Percentiles rank a stretch among this genome's conserved stretches.
These are phyloP conservation scores for Darwinula stevensoni DNA, from an alignment of 2,888 invertebrate species.

Conservation along the genomic window DNA sequence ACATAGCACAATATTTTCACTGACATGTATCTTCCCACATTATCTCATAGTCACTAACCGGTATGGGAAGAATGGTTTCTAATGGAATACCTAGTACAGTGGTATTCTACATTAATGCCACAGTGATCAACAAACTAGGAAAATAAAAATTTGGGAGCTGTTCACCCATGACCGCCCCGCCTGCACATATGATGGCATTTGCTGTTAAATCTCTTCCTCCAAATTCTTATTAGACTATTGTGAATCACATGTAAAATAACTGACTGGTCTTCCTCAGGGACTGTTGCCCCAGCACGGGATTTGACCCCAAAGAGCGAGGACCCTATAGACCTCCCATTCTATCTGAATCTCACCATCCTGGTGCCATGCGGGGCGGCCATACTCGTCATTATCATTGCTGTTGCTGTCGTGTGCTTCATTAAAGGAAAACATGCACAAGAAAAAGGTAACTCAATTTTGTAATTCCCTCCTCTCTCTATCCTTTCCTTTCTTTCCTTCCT, in stretches of 20 bases:
- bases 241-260: slow-evolving; percentile 6
- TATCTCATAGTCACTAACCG: no score
- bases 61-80: no score
- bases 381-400: slow-evolving; percentile 70
- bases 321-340: slow-evolving; percentile 3
- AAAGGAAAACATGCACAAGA: slow-evolving; percentile 47
- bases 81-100: no score
- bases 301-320: slow-evolving; percentile 14
- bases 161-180: no score
- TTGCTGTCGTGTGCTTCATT: slow-evolving; percentile 71
- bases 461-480: slow-evolving; percentile 13
- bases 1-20: no score
- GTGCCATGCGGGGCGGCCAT: slow-evolving; percentile 73
- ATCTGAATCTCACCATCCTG: slow-evolving; percentile 62
- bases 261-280: slow-evolving; percentile 39
- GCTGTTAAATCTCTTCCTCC: no score
- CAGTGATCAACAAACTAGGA: no score
- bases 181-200: no score
- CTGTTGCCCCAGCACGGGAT: slow-evolving; percentile 68
- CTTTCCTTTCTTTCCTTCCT: slow-evolving; percentile 14
- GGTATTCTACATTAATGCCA: no score
- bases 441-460: slow-evolving; percentile 35
- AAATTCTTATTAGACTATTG: no score
- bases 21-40: not conserved
- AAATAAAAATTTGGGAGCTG: no score